Percentiles rank a stretch among this genome's conserved stretches.
Conservation (phyloP, 2,113 vertebrate genomes). For the Corvus moneduloides region DNA sequence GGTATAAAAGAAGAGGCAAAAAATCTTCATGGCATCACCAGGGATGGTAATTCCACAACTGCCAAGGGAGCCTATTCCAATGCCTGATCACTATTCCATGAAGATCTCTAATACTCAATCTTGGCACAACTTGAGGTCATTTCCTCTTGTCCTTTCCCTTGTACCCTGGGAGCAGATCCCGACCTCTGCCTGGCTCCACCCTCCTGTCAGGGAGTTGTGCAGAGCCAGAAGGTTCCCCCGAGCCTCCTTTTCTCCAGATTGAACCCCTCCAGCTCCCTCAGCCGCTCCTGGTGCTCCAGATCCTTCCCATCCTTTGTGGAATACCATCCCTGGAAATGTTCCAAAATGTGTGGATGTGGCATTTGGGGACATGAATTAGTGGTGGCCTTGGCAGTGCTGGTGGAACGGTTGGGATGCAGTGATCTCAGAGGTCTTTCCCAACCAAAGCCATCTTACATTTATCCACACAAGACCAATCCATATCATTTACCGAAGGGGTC, state of each 20-base stretch:
- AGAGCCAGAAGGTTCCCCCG: neutral
- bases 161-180: neutral
- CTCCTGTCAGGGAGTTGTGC: neutral
- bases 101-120: neutral
- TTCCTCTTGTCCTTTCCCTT: neutral
- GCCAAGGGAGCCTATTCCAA: neutral
- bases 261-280: neutral
- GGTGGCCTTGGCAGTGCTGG: neutral
- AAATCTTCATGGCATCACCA: no score
- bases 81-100: no score
- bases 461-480: neutral
- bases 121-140: neutral
- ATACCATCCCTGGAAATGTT: neutral
- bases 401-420: rapidly evolving
- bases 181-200: rapidly evolving
- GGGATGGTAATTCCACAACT: neutral
- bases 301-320: neutral
- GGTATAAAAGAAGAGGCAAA: no score
- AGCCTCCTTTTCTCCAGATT: neutral
- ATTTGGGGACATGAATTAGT: rapidly evolving
- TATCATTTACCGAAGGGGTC: neutral
- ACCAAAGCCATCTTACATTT: neutral
- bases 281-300: neutral
- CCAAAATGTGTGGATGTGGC: neutral
- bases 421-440: neutral